Evolutionary conservation across 2,888 invertebrate genomes (phyloP), one percentile per base, ranked within the genome.

Genomic region (Clusia tigrina): DNA sequence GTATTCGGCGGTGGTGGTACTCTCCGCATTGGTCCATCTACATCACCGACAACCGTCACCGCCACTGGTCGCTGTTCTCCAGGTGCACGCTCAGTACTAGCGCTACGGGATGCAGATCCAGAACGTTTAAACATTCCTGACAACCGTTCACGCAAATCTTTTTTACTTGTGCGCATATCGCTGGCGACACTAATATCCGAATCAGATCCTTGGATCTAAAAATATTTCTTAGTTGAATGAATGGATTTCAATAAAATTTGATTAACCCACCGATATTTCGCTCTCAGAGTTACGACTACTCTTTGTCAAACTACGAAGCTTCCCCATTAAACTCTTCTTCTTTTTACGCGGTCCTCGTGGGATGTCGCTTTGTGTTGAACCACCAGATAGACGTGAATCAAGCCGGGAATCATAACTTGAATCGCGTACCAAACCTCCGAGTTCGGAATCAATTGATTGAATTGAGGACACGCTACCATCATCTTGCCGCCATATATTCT

Each of bases 391-490:
- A 48, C 93, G 89, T 73, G 92, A 93, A 81, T 94, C 94, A 56
- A 93, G 86, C 0, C 81, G 74, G 1, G 81, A 83, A 18, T 81
- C 81, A 58, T 79, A 70, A 78, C 93, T 93, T 48, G 90, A 87
- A 79, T 93, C 93, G 58, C 92, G 87, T 55, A 88, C 88, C 82
- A 89, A 82, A 67, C 87, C 89, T 69, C 91, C 91, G 37, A 87
- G 80, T 65, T 88, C 89, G 1, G 89, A 89, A 72, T 91, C 91
- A 65, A 91, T 83, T 0, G 94, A 94, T 74, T 92, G 92, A 83
- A 94, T 86, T 65, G 94, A 94, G 0, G 93, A 91, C 64, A 92
- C 88, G 78, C 94, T 95, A 64, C 93, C 93, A 68, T 93, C 93
- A 58, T 90, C 90, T 25, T 90, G 89, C 71, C 90, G 91, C 95